Evolutionary conservation across 2,888 invertebrate species (phyloP), one percentile per base, ranked within the genome.

Genomic region (Steromphala cineraria): DNA sequence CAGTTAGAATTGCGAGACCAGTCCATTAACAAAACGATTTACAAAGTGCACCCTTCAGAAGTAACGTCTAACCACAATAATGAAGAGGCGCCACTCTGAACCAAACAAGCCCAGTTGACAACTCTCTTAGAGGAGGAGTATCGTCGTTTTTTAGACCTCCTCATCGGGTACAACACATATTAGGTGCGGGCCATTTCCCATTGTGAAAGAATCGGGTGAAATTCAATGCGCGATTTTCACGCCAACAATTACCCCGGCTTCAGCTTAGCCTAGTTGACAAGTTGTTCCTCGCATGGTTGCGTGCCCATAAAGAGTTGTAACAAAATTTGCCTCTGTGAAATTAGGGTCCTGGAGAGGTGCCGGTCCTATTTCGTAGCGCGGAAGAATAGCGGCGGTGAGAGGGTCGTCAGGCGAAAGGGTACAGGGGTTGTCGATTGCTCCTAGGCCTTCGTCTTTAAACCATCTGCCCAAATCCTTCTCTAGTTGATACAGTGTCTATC

Each of bases 241-340:
- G 53, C 79, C 31, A 36, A 74, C 79, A 79, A 79, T 79, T 79
- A 79, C 75, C 40, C 56, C 31, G 36, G 36, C 75, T 53, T 75
- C 21, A 24, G 75, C 74, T 75, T 52, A 71, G 75, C 74, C 71
- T 55, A 53, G 53, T 74, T 79, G 55, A 75, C 75, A 79, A 75
- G 74, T 53, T 53, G 36, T 19, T 56, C 53, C 55, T 74, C 79
- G 79, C 79, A 40, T 74, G 40, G 75, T 24, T 79, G 79, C 79
- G 53, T 24, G 74, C 74, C 55, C 46, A 79, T 79, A 79, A 79
- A 74, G 79, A 74, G 74, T 71, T 79, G 79, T 79, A 79, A 79
- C 79, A 56, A 79, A 79, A 74, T 79, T 79, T 74, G 62, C 67
- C 53, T 40, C 55, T 36, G 53, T 76, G 53, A 76, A 76, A 76